Evolutionary conservation across 1,140 invertebrate species (phyloP).

Genomic region (Drosophila eugracilis): DNA sequence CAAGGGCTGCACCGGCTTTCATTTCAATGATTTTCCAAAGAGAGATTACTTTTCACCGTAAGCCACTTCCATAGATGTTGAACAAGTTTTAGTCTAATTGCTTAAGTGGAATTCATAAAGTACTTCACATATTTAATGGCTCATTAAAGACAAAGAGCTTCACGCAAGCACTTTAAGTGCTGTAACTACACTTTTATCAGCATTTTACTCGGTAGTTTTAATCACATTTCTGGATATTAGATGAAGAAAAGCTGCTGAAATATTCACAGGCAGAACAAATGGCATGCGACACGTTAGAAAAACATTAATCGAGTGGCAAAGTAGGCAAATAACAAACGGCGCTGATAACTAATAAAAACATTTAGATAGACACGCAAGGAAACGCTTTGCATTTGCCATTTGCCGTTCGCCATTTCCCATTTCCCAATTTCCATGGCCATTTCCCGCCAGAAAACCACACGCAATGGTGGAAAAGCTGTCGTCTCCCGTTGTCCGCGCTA

Average conservation of each 20-base stretch:
- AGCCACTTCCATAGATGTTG: background rate
- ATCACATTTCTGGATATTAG: conserved; percentile 55
- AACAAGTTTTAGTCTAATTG: conserved; percentile 12
- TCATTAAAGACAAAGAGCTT: background rate
- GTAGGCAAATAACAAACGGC: conserved; percentile 40
- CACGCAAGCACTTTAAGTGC: conserved; percentile 5
- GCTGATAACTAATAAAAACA: conserved; percentile 78
- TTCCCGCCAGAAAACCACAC: conserved; percentile 52
- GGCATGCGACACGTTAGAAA: conserved; percentile 63
- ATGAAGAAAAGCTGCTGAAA: conserved; percentile 51
- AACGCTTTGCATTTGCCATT: conserved; percentile 67
- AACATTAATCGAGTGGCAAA: conserved; percentile 64
- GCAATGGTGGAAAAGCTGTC: conserved; percentile 37
- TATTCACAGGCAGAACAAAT: conserved; percentile 54
- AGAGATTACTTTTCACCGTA: background rate
- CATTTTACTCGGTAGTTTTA: conserved; percentile 58
- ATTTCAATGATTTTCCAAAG: background rate
- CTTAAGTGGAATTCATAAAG: background rate
- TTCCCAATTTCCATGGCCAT: conserved; percentile 48
- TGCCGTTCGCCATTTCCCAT: conserved; percentile 43
- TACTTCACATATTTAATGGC: conserved; percentile 16
- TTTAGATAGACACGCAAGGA: conserved; percentile 75
- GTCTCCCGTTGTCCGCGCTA: conserved; percentile 10
- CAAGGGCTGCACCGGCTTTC: background rate
- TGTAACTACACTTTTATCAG: conserved; percentile 23